A percentile compares a stretch with the other conserved stretches of the same genome.
Evolutionary conservation across 2,888 invertebrate species (phyloP).

Genomic region (Synergus umbraculus): DNA sequence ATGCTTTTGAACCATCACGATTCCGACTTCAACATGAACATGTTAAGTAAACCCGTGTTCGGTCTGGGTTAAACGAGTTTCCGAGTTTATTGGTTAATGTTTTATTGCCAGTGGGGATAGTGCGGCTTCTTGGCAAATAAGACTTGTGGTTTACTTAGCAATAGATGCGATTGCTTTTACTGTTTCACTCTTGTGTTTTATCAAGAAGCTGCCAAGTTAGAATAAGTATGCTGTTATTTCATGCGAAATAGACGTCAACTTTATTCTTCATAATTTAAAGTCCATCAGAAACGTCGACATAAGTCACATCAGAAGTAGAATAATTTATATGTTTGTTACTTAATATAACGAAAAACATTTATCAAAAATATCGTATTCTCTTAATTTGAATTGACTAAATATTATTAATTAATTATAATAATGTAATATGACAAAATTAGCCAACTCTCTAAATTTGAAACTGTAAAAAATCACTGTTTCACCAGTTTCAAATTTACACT

Average conservation of each 20-base stretch:
- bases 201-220: conserved; percentile 31
- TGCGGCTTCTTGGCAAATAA: conserved; percentile 42
- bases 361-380: too few species aligned
- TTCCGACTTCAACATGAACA: conserved; percentile 7
- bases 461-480: too few species aligned
- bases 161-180: conserved; percentile 47
- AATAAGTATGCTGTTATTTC: conserved; percentile 40
- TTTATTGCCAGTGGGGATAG: conserved; percentile 48
- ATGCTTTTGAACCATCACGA: background rate
- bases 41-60: conserved; percentile 12
- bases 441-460: too few species aligned
- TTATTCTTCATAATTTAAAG: background rate
- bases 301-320: background rate
- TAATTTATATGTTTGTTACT: too few species aligned
- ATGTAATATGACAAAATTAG: too few species aligned
- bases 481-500: too few species aligned
- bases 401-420: too few species aligned
- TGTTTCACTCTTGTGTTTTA: conserved; percentile 34
- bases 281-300: too few species aligned
- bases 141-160: conserved; percentile 50
- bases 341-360: too few species aligned
- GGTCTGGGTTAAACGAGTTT: conserved; percentile 52
- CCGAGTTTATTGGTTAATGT: conserved; percentile 56
- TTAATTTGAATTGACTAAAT: too few species aligned
- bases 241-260: background rate